A percentile compares a stretch with the other conserved stretches of the same genome.
Evolutionary conservation across 2,113 vertebrate genomes (phyloP).

Genomic region (Thermophis baileyi): DNA sequence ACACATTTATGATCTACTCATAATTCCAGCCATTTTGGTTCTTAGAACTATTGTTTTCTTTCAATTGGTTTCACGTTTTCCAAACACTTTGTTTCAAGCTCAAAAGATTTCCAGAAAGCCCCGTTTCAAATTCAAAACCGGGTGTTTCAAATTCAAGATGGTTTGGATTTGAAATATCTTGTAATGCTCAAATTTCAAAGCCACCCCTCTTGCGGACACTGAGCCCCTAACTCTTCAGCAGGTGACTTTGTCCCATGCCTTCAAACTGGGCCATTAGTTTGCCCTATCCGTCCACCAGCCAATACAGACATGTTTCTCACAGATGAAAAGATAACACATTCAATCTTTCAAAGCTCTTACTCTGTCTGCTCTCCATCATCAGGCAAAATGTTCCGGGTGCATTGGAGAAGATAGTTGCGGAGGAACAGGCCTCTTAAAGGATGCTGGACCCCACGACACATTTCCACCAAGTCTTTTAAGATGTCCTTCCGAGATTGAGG

Average conservation of each 20-base stretch:
- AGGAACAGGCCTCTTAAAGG: conserved; percentile 94
- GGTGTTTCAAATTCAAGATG: background rate
- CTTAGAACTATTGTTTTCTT: background rate
- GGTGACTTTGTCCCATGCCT: background rate
- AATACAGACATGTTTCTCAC: background rate
- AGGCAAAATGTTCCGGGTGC: conserved; percentile 95
- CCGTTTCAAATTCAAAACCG: background rate
- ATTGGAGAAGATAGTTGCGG: conserved; percentile 95
- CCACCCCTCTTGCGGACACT: background rate
- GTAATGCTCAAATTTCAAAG: background rate
- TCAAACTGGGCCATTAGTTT: background rate
- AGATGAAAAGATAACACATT: background rate
- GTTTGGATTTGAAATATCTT: background rate
- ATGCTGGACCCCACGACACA: conserved; percentile 99
- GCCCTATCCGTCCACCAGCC: background rate
- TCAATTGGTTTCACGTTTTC: background rate
- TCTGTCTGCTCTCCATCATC: conserved; percentile 94
- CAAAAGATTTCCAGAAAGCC: background rate
- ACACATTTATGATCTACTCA: background rate
- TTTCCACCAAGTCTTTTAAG: conserved; percentile 97
- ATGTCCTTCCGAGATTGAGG: conserved; percentile 99
- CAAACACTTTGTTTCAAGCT: background rate
- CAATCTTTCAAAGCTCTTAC: conserved; percentile 69
- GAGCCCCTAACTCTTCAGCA: background rate
- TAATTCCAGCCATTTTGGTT: background rate